phyloP scores from a whole-genome alignment of 2,888 invertebrate genomes.

The Andrena haemorrhoa region DNA sequence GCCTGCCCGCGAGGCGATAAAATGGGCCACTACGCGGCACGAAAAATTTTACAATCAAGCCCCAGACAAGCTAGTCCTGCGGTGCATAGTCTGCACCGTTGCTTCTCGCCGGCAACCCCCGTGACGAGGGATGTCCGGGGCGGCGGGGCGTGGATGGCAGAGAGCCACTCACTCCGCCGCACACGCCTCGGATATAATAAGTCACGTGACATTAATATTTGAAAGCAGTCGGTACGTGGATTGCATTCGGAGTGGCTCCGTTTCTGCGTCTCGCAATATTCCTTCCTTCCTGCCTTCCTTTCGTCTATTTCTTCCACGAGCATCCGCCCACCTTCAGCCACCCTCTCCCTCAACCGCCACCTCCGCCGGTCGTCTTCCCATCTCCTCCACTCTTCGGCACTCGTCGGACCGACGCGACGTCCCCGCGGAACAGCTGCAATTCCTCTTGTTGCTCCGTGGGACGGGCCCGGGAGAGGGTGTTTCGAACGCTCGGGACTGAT shows the following conservation, averaged over 20 bases:
- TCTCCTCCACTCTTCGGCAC: conserved; percentile 24
- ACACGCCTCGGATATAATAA: conserved; percentile 84
- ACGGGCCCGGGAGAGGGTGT: not conserved
- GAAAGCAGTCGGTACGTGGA: conserved; percentile 85
- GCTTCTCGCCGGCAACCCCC: conserved; percentile 64
- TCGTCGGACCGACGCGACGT: conserved; percentile 40
- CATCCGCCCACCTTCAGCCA: conserved; percentile 36
- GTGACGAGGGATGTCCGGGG: conserved; percentile 25
- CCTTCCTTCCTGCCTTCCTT: conserved; percentile 72
- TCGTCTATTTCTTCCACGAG: conserved; percentile 65
- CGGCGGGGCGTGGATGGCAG: conserved; percentile 65
- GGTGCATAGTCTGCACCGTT: conserved; percentile 71
- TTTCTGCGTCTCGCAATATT: conserved; percentile 78
- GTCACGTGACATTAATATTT: conserved; percentile 85
- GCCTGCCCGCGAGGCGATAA: conserved; percentile 73
- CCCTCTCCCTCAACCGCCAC: not conserved
- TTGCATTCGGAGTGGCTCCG: conserved; percentile 82
- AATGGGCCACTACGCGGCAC: conserved; percentile 78
- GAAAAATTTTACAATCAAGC: conserved; percentile 81
- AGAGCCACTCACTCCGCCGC: conserved; percentile 80
- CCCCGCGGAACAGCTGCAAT: conserved; percentile 43
- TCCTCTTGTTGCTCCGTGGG: conserved; percentile 6
- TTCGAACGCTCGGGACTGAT: conserved; percentile 10
- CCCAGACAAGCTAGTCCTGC: conserved; percentile 74
- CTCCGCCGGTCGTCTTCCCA: conserved; percentile 12